Base-by-base conservation (phyloP, 2,888 invertebrate genomes). In the Exephanes ischioxanthus region DNA sequence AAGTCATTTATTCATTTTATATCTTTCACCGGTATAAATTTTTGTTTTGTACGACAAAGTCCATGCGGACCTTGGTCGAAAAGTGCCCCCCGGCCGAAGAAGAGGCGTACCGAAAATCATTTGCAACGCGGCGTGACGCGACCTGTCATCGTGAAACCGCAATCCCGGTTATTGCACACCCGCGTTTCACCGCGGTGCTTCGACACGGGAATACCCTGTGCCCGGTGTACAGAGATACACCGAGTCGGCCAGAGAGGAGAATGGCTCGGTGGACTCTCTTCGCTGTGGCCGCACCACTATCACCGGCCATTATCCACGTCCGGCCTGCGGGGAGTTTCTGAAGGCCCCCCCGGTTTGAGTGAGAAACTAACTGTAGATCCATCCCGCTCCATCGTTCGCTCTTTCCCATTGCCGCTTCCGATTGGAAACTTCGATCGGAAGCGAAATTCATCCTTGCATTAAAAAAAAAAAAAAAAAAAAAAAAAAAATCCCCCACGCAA, bases 91-190 rank as follows among this genome's bases (percentile, higher is more conserved):
- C 16, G 51, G 41, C 9, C 53, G 67, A 67, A 53, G 67, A 48
- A 48, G 45, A 48, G 67, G 66, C 76, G 51, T 83, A 30, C 89
- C 88, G 87, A 92, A 92, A 92, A 92, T 91, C 89, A 91, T 92
- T 90, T 92, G 88, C 91, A 89, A 89, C 88, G 89, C 91, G 90
- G 89, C 89, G 89, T 91, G 91, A 92, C 91, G 71, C 80, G 91
- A 91, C 89, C 90, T 91, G 91, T 93, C 90, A 93, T 91, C 91
- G 90, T 84, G 89, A 92, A 92, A 92, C 92, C 92, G 91, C 92
- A 93, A 90, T 90, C 89, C 89, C 89, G 90, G 90, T 92, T 92
- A 91, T 91, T 92, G 91, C 89, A 89, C 90, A 90, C 90, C 91
- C 90, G 88, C 88, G 87, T 63, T 55, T 80, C 71, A 79, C 45